Evolutionary conservation across 2,888 invertebrate species (phyloP).

Genomic region (Hydropsyche betteni): DNA sequence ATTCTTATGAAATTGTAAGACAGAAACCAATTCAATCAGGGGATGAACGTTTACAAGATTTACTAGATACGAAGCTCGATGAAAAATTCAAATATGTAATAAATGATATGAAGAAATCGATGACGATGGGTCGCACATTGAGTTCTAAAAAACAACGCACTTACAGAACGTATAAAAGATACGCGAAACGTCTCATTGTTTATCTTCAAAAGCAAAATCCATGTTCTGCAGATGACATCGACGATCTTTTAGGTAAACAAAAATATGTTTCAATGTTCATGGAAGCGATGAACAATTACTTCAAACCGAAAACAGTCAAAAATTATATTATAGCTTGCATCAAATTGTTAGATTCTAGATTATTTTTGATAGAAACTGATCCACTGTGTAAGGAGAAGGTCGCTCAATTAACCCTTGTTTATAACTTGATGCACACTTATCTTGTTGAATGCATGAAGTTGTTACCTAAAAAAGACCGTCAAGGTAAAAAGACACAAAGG

Average conservation of each 20-base stretch:
- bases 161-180: constrained; percentile 64
- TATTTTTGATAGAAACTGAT: constrained; percentile 65
- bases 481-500: constrained; percentile 37
- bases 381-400: constrained; percentile 65
- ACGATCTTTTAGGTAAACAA: constrained; percentile 63
- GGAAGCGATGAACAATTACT: constrained; percentile 63
- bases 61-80: constrained; percentile 65
- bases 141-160: constrained; percentile 64
- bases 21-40: constrained; percentile 37
- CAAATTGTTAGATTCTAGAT: constrained; percentile 63
- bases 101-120: constrained; percentile 67
- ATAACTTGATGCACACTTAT: constrained; percentile 62
- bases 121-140: constrained; percentile 64
- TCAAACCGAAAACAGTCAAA: constrained; percentile 64
- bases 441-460: constrained; percentile 59
- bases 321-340: constrained; percentile 66
- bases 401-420: constrained; percentile 64
- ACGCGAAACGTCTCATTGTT: constrained; percentile 63
- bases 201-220: constrained; percentile 65
- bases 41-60: constrained; percentile 59
- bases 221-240: constrained; percentile 65
- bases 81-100: constrained; percentile 67
- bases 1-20: constrained; percentile 50
- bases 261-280: constrained; percentile 64
- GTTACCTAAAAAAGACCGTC: constrained; percentile 49